Base-by-base conservation (phyloP, 2,113 vertebrate genomes). In the Entomyzon cyanotis region DNA sequence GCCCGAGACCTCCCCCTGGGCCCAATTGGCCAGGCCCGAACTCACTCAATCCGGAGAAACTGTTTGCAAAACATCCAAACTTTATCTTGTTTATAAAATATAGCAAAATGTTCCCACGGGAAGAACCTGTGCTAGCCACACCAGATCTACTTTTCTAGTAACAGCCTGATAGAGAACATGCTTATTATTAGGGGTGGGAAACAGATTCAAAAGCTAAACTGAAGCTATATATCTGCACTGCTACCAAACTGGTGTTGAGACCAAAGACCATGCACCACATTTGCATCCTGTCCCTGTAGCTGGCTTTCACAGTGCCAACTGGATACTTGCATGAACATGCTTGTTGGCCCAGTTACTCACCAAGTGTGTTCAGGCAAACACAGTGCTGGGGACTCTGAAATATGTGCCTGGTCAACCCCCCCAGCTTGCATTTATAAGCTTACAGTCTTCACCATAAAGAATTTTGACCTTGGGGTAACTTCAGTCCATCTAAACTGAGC, bases 401-500 rank as follows among this genome's bases (percentile, higher is more conserved):
- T 64, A 53, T 11, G 23, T 58, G 31, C 44, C 88, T 80, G 63
- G 35, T 86, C 83, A 85, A 96, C 70, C 93, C 33, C 33, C 53
- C 78, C 63, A 77, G 79, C 75, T 88, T 93, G 90, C 79, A 90
- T 93, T 93, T 77, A 50, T 92, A 92, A 93, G 67, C 58, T 70
- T 83, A 39, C 12, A 74, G 41, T 69, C 49, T 80, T 58, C 7
- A 69, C n/a, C 37, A 60, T 2, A 35, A 42, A 55, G 18, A 94
- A 88, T 74, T 73, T 88, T 0, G 20, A 86, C 85, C 88, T 94
- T 96, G 85, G 11, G 59, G 16, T 77, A 88, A 37, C 75, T 94
- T 87, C 59, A 80, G 71, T 90, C 83, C 94, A 39, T 88, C 85
- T 77, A 92, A 93, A 92, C 71, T 42, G 59, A 92, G 27, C 11